phyloP scores from a whole-genome alignment of 2,113 vertebrate species.

The Greenwoodochromis staneri region DNA sequence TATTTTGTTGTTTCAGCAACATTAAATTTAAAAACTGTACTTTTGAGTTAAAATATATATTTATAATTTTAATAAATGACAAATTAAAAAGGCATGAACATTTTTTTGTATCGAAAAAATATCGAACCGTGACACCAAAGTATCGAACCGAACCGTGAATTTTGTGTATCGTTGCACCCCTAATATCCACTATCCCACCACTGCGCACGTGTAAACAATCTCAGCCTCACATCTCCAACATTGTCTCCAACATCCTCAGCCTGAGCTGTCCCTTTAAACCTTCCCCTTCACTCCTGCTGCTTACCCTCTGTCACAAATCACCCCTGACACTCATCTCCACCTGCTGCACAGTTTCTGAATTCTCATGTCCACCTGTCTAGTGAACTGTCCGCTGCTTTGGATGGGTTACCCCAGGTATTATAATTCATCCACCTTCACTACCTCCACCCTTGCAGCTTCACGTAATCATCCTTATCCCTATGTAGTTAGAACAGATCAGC shows the following conservation, averaged over 20 bases:
- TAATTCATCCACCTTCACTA: neutral
- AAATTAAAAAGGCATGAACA: neutral
- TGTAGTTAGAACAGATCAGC: neutral
- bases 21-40: neutral
- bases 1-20: fast-evolving
- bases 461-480: neutral
- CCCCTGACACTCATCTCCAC: neutral
- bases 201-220: neutral
- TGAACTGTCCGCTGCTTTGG: neutral
- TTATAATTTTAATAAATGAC: fast-evolving
- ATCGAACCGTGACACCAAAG: fast-evolving
- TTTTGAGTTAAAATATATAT: neutral
- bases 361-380: neutral
- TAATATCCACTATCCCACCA: neutral
- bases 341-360: fast-evolving
- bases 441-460: neutral
- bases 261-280: neutral
- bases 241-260: neutral
- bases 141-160: fast-evolving
- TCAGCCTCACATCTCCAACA: neutral
- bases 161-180: neutral
- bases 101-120: fast-evolving
- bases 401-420: neutral
- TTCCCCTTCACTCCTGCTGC: neutral
- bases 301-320: neutral